Conservation (phyloP, 1,140 invertebrate species). For the Ips nitidus region DNA sequence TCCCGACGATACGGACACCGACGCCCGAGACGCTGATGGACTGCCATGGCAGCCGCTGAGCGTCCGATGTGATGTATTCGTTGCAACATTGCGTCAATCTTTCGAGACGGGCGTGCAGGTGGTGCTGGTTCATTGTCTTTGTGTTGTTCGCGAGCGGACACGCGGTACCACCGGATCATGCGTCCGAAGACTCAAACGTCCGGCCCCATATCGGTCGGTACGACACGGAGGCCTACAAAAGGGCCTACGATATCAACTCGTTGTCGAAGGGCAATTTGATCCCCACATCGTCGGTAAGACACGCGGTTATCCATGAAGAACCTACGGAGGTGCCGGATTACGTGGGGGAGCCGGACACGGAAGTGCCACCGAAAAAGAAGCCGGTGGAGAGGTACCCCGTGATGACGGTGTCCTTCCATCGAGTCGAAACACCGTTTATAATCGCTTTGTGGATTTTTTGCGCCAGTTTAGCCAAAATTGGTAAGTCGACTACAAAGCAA, state of each 20-base stretch:
- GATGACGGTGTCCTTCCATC: slow-evolving; percentile 79
- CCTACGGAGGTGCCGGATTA: slow-evolving; percentile 32
- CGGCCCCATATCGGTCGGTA: slow-evolving; percentile 33
- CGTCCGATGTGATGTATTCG: slow-evolving; percentile 55
- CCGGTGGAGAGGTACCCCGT: slow-evolving; percentile 65
- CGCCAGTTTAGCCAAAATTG: slow-evolving; percentile 92
- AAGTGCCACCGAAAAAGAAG: slow-evolving; percentile 36
- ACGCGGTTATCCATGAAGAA: slow-evolving; percentile 22
- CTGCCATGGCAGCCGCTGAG: slow-evolving; percentile 52
- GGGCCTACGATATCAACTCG: slow-evolving; percentile 36
- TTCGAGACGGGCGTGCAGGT: slow-evolving; percentile 59
- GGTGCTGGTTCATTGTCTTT: slow-evolving; percentile 43
- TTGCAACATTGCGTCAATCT: slow-evolving; percentile 60
- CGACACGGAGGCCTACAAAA: slow-evolving; percentile 31
- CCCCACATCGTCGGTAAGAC: slow-evolving; percentile 24
- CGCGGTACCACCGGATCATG: slow-evolving; percentile 44
- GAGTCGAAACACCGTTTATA: slow-evolving; percentile 89
- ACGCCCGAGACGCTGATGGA: slow-evolving; percentile 42
- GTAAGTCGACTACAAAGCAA: slow-evolving; percentile 60
- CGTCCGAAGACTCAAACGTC: slow-evolving; percentile 36
- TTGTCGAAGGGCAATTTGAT: slow-evolving; percentile 34
- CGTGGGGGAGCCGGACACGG: not conserved
- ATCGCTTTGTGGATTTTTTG: slow-evolving; percentile 94
- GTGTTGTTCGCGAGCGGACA: slow-evolving; percentile 19
- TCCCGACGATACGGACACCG: slow-evolving; percentile 46